Evolutionary conservation across 53 echinoderm and acorn worm genomes (phyloP).

Genomic region (Paracentrotus lividus): DNA sequence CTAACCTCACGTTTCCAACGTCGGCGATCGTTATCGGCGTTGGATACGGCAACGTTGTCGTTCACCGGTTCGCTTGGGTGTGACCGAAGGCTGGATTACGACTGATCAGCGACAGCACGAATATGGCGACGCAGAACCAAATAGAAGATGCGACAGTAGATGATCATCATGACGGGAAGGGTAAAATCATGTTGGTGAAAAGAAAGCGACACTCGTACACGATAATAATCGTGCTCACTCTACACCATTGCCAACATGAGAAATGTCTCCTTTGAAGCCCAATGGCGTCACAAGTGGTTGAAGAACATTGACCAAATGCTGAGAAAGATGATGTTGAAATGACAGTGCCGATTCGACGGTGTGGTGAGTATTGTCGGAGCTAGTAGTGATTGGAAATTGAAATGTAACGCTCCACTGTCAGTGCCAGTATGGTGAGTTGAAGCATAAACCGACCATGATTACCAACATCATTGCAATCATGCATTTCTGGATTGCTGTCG

Average conservation of each 20-base stretch:
- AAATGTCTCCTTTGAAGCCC: conserved; percentile 37
- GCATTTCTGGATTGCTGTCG: conserved; percentile 37
- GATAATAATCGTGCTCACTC: conserved; percentile 4
- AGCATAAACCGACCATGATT: neutral
- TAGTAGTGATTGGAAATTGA: conserved; percentile 39
- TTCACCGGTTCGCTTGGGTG: neutral
- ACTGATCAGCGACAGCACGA: conserved; percentile 28
- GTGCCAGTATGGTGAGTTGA: conserved; percentile 16
- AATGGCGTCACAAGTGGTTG: neutral
- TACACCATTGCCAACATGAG: neutral
- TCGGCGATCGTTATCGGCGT: neutral
- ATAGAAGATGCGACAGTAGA: conserved; percentile 60
- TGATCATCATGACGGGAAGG: conserved; percentile 60
- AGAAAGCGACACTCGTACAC: conserved; percentile 37
- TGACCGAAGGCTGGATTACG: neutral
- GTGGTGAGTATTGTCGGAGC: conserved; percentile 48
- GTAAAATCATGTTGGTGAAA: conserved; percentile 38
- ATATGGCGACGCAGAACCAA: conserved; percentile 50
- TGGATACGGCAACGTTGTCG: neutral
- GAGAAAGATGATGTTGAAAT: neutral
- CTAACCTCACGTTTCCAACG: conserved; percentile 32
- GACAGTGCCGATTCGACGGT: conserved; percentile 18
- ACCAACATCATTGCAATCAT: neutral
- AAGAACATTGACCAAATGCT: neutral
- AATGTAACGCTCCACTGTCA: conserved; percentile 62